Percentiles rank a stretch among this genome's conserved stretches.
phyloP scores from a whole-genome alignment of 2,888 invertebrate species.

The Acleris cristana region DNA sequence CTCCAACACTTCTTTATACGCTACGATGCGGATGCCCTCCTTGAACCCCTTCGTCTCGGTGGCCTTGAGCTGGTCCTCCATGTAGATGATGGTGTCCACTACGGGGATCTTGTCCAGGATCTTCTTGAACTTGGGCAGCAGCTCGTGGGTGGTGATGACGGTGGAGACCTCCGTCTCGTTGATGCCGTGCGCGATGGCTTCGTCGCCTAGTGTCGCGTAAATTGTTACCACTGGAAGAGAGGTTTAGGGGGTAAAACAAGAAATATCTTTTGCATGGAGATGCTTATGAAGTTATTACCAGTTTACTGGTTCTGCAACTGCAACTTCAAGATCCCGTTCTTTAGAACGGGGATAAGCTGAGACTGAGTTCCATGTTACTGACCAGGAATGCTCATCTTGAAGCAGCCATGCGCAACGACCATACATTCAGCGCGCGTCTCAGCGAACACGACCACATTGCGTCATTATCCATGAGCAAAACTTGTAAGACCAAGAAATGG shows the following conservation, averaged over 20 bases:
- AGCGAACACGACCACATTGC: constrained; percentile 96
- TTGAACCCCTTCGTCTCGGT: constrained; percentile 89
- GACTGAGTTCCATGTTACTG: too few species aligned
- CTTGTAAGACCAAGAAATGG: too few species aligned
- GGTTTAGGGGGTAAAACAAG: neutral
- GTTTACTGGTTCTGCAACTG: too few species aligned
- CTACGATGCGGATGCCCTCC: constrained; percentile 87
- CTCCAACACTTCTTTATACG: constrained; percentile 86
- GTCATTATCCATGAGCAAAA: constrained; percentile 46
- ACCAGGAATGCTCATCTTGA: constrained; percentile 96
- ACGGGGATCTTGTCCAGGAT: constrained; percentile 88
- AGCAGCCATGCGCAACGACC: constrained; percentile 97
- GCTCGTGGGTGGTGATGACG: constrained; percentile 95
- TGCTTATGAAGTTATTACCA: too few species aligned
- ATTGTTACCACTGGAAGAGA: constrained; percentile 92
- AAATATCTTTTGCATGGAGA: too few species aligned
- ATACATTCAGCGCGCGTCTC: constrained; percentile 99
- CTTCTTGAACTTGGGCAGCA: constrained; percentile 94
- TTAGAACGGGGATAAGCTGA: too few species aligned
- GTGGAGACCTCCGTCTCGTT: constrained; percentile 97
- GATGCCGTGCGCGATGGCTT: constrained; percentile 97
- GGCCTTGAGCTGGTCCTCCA: constrained; percentile 93
- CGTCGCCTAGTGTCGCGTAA: constrained; percentile 98
- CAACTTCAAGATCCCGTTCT: too few species aligned
- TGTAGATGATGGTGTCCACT: constrained; percentile 92